phyloP scores from a whole-genome alignment of 2,113 vertebrate species.

The Bagarius yarrelli region DNA sequence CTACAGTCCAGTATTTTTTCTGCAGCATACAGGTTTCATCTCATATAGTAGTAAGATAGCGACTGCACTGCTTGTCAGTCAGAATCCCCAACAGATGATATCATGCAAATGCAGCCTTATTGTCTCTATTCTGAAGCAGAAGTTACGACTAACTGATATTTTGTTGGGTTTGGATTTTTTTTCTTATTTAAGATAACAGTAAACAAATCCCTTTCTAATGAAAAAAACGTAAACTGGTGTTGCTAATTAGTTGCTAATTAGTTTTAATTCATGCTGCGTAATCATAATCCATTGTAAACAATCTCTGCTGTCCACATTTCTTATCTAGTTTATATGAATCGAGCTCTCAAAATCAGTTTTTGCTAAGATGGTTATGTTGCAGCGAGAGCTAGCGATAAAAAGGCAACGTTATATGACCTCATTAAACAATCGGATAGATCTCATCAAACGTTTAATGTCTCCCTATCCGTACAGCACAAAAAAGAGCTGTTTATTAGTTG shows the following conservation, averaged over 20 bases:
- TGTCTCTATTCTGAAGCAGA: conserved; percentile 39
- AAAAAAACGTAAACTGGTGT: background rate
- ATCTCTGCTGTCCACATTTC: background rate
- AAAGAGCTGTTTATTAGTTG: conserved; percentile 66
- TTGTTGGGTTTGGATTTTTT: background rate
- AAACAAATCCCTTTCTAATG: too few species aligned
- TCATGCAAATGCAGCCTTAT: conserved; percentile 52
- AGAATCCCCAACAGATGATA: conserved; percentile 61
- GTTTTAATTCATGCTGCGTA: background rate
- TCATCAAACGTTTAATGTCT: conserved; percentile 71
- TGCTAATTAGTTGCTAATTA: background rate
- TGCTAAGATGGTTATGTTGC: conserved; percentile 35
- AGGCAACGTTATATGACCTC: conserved; percentile 49
- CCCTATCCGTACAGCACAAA: conserved; percentile 64
- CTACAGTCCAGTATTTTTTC: conserved; percentile 16
- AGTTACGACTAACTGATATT: background rate
- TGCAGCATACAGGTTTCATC: conserved; percentile 34
- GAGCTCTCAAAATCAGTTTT: conserved; percentile 9
- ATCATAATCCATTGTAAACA: background rate
- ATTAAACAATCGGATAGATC: conserved; percentile 61
- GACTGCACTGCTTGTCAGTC: conserved; percentile 61
- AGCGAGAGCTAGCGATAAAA: conserved; percentile 51
- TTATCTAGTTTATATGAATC: conserved; percentile 5
- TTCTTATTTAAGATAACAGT: background rate
- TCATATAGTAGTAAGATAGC: conserved; percentile 55